Conservation (phyloP, 2,113 vertebrate species). For the Dipodomys merriami region DNA sequence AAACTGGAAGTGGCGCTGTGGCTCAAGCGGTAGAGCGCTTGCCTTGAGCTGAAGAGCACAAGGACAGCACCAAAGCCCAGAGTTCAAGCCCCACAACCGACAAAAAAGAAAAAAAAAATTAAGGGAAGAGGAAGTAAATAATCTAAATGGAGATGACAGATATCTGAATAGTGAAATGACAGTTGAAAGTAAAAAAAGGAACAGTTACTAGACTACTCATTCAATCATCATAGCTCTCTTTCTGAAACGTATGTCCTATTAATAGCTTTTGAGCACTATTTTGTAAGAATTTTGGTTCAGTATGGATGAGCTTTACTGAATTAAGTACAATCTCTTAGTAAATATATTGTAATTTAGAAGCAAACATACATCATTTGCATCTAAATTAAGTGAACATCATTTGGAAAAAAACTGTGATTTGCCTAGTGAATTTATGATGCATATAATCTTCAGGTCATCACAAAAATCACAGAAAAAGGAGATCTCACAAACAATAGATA, state of each 20-base stretch:
- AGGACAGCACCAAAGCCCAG: too few relatives aligned
- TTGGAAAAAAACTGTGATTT: constrained; percentile 50
- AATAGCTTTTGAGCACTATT: background rate
- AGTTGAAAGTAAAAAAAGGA: background rate
- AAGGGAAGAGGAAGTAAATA: constrained; percentile 9
- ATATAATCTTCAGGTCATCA: constrained; percentile 42
- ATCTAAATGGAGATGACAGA: background rate
- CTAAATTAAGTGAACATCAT: constrained; percentile 52
- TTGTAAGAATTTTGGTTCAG: constrained; percentile 1
- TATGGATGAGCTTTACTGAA: constrained; percentile 38
- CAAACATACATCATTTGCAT: constrained; percentile 39
- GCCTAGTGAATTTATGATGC: constrained; percentile 28
- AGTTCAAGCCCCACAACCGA: too few relatives aligned
- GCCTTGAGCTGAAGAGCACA: too few relatives aligned
- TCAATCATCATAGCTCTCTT: background rate
- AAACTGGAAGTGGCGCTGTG: too few relatives aligned
- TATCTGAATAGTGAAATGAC: constrained; percentile 31
- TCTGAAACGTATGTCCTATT: constrained; percentile 8
- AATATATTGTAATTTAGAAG: constrained; percentile 40
- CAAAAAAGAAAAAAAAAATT: background rate
- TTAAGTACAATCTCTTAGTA: constrained; percentile 54
- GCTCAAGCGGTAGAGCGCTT: too few relatives aligned
- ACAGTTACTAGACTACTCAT: background rate
- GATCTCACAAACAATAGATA: constrained; percentile 1
- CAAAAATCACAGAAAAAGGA: background rate